These are phyloP conservation scores for Pseudachorutes palmiensis DNA, from an alignment of 1,140 invertebrate species.

Conservation along the genomic window DNA sequence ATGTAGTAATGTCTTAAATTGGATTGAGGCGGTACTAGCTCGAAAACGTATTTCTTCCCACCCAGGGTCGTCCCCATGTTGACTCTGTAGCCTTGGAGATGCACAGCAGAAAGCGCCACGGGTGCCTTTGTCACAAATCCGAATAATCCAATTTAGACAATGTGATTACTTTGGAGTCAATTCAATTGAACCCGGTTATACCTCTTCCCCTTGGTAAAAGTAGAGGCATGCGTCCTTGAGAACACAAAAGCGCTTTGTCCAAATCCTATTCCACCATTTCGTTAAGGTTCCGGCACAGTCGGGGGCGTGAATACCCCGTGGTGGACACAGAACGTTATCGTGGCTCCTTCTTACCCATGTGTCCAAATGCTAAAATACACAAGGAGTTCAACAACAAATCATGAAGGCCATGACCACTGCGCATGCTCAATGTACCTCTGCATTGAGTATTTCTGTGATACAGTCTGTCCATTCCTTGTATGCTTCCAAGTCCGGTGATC, in stretches of 20 bases:
- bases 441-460: neutral
- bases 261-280: constrained; percentile 65
- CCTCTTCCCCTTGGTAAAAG: constrained; percentile 56
- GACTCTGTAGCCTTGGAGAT: constrained; percentile 88
- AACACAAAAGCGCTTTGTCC: constrained; percentile 86
- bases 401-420: too few relatives aligned
- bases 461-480: constrained; percentile 1
- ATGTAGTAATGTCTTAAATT: constrained; percentile 84
- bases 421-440: too few relatives aligned
- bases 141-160: neutral
- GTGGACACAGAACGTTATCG: constrained; percentile 43
- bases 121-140: constrained; percentile 17
- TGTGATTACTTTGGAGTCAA: neutral
- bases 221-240: constrained; percentile 91
- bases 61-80: constrained; percentile 61
- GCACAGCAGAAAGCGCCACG: constrained; percentile 62
- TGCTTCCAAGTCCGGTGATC: neutral
- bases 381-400: neutral
- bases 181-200: neutral
- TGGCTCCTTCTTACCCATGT: constrained; percentile 65
- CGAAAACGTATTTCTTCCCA: constrained; percentile 78
- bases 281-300: constrained; percentile 86
- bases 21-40: constrained; percentile 75
- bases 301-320: constrained; percentile 59
- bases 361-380: constrained; percentile 48